These are phyloP conservation scores for Meteorus cinctellus DNA, from an alignment of 2,888 invertebrate genomes.

Conservation along the genomic window DNA sequence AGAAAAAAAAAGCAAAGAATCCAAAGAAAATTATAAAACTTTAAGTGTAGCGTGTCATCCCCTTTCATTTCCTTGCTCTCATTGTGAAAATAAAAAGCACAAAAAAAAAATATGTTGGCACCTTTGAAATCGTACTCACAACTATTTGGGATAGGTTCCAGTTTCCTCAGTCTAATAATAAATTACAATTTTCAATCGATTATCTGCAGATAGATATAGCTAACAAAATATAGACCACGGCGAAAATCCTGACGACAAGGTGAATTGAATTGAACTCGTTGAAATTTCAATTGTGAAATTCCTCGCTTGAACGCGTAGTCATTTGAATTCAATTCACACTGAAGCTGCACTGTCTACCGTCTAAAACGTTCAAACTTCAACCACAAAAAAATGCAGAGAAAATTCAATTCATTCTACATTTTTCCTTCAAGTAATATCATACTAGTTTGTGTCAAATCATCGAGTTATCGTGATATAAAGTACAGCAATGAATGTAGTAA, in stretches of 20 bases:
- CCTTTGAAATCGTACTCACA: not conserved
- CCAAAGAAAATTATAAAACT: not conserved
- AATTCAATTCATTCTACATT: not conserved
- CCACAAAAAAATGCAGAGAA: not conserved
- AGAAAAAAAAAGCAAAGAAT: not conserved
- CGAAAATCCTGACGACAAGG: conserved; percentile 25
- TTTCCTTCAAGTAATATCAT: not conserved
- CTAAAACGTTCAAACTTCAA: not conserved
- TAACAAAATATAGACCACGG: not conserved
- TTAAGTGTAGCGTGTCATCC: not conserved
- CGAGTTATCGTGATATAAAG: too few relatives aligned
- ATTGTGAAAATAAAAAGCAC: not conserved
- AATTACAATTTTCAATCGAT: not conserved
- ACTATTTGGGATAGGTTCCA: not conserved
- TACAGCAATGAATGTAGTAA: too few relatives aligned
- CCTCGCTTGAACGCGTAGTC: conserved; percentile 31
- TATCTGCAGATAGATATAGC: not conserved
- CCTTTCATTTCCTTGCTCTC: not conserved
- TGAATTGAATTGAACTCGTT: conserved; percentile 47
- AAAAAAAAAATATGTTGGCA: not conserved
- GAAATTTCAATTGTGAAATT: conserved; percentile 56
- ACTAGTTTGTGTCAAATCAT: not conserved
- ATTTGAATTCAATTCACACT: not conserved
- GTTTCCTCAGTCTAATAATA: not conserved
- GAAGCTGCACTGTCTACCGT: not conserved